Evolutionary conservation across 1,140 invertebrate species (phyloP), one percentile per base, ranked within the genome.

Genomic region (Neuroterus valhalla): DNA sequence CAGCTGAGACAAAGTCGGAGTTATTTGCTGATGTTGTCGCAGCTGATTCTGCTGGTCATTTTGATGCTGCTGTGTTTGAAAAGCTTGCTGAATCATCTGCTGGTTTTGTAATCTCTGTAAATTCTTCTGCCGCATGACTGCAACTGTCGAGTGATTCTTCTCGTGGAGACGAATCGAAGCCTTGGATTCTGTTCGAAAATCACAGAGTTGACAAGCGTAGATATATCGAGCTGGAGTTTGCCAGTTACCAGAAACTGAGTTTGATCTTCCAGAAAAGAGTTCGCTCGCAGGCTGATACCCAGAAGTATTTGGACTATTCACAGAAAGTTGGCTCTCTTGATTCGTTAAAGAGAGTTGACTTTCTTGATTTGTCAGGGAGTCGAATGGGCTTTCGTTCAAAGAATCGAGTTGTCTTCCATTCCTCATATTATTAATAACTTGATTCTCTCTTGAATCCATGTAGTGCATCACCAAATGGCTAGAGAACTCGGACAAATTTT

Each of bases 131-230:
- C 17, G 46, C 46, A 48, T 48, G 3, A 38, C 21, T 2, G 66
- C 21, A 3, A 62, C 12, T 5, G n/a, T 3, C 10, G 38, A 6
- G 23, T 77, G 76, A 66, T 3, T 71, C 12, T 62, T 71, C 26
- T 74, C 76, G 6, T 78, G 76, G 1, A 23, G 8, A 2, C 66
- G 72, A 42, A 78, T 19, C 2, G 12, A 1, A 10, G n/a, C 2
- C 23, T 46, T 19, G 31, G 46, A 26, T 1, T 68, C 72, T 1
- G 76, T 45, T 17, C 52, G 71, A 14, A 50, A 76, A 5, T 1
- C 26, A 15, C 75, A 76, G 2, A 42, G 4, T 38, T 52, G 70
- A 66, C 74, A 75, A 0, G 5, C 68, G 10, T 75, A 71, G 31
- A 71, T n/a, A 8, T 55, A 15, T 1, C 71, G 71, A 8, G 38